These are phyloP conservation scores for Cyprinodon variegatus DNA, from an alignment of 2,113 vertebrate species.

Conservation along the genomic window DNA sequence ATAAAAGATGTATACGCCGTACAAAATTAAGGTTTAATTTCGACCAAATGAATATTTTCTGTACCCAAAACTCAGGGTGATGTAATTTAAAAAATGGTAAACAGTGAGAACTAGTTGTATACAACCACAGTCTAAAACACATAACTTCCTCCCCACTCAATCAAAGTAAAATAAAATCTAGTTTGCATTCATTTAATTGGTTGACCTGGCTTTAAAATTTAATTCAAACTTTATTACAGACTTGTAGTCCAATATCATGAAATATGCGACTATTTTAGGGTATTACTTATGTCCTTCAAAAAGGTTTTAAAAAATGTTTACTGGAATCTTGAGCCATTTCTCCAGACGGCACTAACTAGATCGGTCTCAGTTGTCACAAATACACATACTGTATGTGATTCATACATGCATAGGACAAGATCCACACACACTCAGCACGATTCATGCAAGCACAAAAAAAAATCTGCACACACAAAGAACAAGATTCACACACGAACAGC, in stretches of 20 bases:
- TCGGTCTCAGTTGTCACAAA: too few species aligned
- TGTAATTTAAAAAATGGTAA: background rate
- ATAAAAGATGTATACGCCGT: constrained; percentile 82
- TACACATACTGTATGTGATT: too few species aligned
- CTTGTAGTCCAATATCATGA: too few species aligned
- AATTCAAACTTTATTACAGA: too few species aligned
- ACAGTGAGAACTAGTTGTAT: background rate
- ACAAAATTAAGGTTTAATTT: background rate
- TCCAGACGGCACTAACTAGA: too few species aligned
- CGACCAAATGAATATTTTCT: background rate
- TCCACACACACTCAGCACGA: too few species aligned
- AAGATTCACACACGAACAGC: too few species aligned
- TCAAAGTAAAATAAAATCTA: background rate
- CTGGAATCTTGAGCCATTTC: background rate
- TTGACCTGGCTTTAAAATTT: background rate
- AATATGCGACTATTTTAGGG: too few species aligned
- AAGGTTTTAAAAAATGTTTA: background rate
- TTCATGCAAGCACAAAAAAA: too few species aligned
- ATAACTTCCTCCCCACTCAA: background rate
- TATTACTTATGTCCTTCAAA: too few species aligned
- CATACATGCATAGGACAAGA: too few species aligned
- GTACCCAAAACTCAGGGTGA: background rate
- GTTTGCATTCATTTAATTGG: background rate
- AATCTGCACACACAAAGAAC: too few species aligned
- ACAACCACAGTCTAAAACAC: background rate